Percentiles rank a stretch among this genome's conserved stretches.
Evolutionary conservation across 2,888 invertebrate species (phyloP).

Genomic region (Periphyllus acericola): DNA sequence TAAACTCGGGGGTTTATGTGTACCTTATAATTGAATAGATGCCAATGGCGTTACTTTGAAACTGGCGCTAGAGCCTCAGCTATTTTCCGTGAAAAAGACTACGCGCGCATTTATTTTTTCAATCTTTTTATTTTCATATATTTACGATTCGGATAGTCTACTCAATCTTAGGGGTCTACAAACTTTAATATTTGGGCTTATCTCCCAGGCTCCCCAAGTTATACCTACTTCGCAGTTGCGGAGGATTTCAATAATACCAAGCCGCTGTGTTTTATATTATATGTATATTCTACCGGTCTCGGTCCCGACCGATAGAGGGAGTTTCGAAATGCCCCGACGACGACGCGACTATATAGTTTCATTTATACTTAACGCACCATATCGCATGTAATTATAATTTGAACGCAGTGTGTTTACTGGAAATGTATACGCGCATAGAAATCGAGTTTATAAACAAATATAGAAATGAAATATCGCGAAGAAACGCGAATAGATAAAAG

Average conservation of each 20-base stretch:
- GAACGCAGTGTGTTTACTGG: not conserved
- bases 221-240: too few species aligned
- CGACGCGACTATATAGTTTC: too few species aligned
- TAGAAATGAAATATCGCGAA: not conserved
- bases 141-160: too few species aligned
- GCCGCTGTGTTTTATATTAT: not conserved
- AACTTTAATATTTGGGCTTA: too few species aligned
- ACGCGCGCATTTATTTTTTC: too few species aligned
- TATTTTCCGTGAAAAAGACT: not conserved
- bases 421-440: not conserved
- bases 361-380: too few species aligned
- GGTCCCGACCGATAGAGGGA: too few species aligned
- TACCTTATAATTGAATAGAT: not conserved
- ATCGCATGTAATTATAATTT: not conserved
- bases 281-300: not conserved
- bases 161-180: too few species aligned
- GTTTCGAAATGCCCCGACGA: too few species aligned
- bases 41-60: not conserved
- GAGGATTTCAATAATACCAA: not conserved
- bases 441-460: slow-evolving; percentile 35
- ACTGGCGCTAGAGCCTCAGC: not conserved
- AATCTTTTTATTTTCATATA: too few species aligned
- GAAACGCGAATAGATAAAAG: not conserved
- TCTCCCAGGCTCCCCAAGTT: too few species aligned
- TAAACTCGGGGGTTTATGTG: not conserved